phyloP scores from a whole-genome alignment of 2,797 vertebrate species.

The Eutrigla gurnardus region DNA sequence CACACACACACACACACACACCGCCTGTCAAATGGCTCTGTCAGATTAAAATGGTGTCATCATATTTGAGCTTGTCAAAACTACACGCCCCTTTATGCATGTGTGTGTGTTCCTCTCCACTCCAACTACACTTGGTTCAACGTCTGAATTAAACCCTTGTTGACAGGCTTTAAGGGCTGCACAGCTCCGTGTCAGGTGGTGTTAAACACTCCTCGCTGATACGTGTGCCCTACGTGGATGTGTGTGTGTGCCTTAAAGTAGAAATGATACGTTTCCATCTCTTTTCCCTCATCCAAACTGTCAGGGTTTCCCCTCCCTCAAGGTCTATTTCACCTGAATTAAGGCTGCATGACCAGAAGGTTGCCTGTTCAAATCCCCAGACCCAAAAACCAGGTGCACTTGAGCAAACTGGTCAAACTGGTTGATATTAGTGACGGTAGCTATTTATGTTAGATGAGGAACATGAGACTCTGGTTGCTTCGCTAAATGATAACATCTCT shows the following conservation, averaged over 20 bases:
- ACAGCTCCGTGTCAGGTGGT: conserved; percentile 37
- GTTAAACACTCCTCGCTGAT: conserved; percentile 49
- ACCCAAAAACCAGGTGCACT: not conserved
- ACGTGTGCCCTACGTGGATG: not conserved
- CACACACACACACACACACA: conserved; percentile 22
- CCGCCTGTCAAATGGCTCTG: conserved; percentile 28
- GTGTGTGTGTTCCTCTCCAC: conserved; percentile 19
- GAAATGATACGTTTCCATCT: conserved; percentile 31
- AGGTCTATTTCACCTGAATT: conserved; percentile 2
- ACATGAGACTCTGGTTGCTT: too few species aligned
- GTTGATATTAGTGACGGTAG: too few species aligned
- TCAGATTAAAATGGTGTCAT: conserved; percentile 56
- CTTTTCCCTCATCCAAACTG: conserved; percentile 28
- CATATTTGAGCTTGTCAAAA: conserved; percentile 37
- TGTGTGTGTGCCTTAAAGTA: conserved; percentile 10
- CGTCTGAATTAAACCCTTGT: conserved; percentile 53
- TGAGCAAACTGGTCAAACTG: not conserved
- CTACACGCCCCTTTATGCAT: not conserved
- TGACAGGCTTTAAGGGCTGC: conserved; percentile 58
- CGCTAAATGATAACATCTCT: not conserved
- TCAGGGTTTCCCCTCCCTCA: conserved; percentile 4
- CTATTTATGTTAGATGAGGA: too few species aligned
- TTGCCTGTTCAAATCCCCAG: conserved; percentile 7
- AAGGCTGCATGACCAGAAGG: not conserved
- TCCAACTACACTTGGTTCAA: conserved; percentile 50